Evolutionary conservation across 2,113 vertebrate genomes (phyloP).

Genomic region (Gambusia affinis): DNA sequence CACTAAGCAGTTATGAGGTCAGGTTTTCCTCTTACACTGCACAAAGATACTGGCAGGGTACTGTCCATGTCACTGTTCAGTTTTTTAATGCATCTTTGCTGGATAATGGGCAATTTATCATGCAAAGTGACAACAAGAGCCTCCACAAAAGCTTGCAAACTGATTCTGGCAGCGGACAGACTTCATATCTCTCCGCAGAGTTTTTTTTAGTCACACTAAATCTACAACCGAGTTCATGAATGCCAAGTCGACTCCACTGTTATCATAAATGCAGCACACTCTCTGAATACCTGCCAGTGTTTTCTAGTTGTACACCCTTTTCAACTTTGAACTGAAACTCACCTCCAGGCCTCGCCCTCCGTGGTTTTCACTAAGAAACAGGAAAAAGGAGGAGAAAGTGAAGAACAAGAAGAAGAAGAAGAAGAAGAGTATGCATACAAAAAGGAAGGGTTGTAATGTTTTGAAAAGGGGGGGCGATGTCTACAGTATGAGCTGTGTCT

Average conservation of each 20-base stretch:
- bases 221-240: conserved; percentile 55
- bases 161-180: conserved; percentile 67
- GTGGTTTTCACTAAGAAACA: conserved; percentile 67
- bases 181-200: conserved; percentile 53
- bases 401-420: conserved; percentile 45
- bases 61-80: conserved; percentile 1
- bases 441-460: conserved; percentile 16
- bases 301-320: conserved; percentile 65
- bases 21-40: conserved; percentile 65
- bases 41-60: conserved; percentile 36
- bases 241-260: conserved; percentile 51
- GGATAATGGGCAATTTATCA: background rate
- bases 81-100: background rate
- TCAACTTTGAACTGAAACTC: conserved; percentile 81
- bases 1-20: conserved; percentile 66
- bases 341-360: conserved; percentile 71
- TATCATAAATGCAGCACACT: conserved; percentile 57
- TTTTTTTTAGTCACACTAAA: conserved; percentile 42
- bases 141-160: conserved; percentile 34
- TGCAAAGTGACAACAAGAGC: conserved; percentile 27
- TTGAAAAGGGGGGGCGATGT: conserved; percentile 9
- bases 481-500: background rate
- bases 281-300: conserved; percentile 72
- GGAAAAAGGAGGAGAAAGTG: conserved; percentile 73
- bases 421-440: conserved; percentile 10